Evolutionary conservation across 1,140 invertebrate species (phyloP), one percentile per base, ranked within the genome.

Genomic region (Drosophila parvula): DNA sequence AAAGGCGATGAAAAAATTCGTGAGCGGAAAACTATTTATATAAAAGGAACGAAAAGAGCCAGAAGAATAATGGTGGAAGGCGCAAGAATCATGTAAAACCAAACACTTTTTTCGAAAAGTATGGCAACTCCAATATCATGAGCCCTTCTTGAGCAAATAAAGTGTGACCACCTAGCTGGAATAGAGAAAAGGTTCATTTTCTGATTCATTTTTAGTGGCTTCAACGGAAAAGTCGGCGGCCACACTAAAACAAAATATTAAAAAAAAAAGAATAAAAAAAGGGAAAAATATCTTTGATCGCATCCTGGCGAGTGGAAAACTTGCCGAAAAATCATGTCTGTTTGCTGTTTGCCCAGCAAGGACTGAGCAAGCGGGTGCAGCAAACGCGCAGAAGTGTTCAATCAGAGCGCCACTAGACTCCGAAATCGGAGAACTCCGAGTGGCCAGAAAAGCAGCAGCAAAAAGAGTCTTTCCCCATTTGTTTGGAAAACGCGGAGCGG

Each of bases 381-480:
- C 38, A 6, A 30, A 32, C 27, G 27, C 18, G 34, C 22, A 11
- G 38, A 30, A 27, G 22, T 28, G 12, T 22, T 45, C 45, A 41
- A 41, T 43, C 36, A 36, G 27, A 10, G 22, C 16, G 45, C 28
- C 36, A 43, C 44, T 28, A 14, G 22, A 18, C 36, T 30, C 45
- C 38, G 64, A 65, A 51, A 68, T 28, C 38, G 22, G 65, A 68
- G 65, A 65, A 41, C 38, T 68, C 22, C 32, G n/a, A 51, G 61
- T 50, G 45, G 45, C 6, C 60, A 16, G 30, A 36, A 12, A 34
- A 65, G 18, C 36, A 64, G 45, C 45, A 48, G 45, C 45, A 50
- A 43, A 30, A 36, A 28, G 12, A 22, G 22, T 43, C 18, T 32
- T 48, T n/a, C 18, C 45, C 40, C 10, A 11, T 43, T 64, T 64